A percentile compares a stretch with the other conserved stretches of the same genome.
Evolutionary conservation across 2,888 invertebrate species (phyloP).

Genomic region (Heliconius sara): DNA sequence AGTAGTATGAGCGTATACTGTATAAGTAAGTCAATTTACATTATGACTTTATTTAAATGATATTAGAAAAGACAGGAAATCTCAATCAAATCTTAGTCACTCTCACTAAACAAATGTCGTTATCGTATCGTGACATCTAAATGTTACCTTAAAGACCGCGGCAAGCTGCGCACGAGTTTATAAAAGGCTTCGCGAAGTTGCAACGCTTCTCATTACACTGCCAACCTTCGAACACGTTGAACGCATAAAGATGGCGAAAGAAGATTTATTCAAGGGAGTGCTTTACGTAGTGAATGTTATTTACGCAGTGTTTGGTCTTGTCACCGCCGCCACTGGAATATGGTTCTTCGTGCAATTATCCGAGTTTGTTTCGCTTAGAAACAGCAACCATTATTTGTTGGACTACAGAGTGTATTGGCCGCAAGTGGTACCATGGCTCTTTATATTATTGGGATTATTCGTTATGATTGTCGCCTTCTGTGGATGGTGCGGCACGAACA

Average conservation of each 20-base stretch:
- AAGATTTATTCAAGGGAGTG: slow-evolving; percentile 72
- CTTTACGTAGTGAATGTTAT: slow-evolving; percentile 75
- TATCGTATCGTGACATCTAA: slow-evolving; percentile 48
- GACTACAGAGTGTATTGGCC: slow-evolving; percentile 81
- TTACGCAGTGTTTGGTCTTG: slow-evolving; percentile 75
- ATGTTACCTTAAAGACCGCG: slow-evolving; percentile 55
- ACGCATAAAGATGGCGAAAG: slow-evolving; percentile 71
- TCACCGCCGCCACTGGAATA: slow-evolving; percentile 75
- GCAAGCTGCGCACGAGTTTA: slow-evolving; percentile 62
- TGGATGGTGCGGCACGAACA: slow-evolving; percentile 75
- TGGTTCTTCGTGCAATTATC: slow-evolving; percentile 80
- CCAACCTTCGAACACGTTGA: slow-evolving; percentile 63
- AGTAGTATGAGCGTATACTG: neutral
- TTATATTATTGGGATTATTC: slow-evolving; percentile 72
- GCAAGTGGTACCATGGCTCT: slow-evolving; percentile 80
- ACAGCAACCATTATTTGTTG: slow-evolving; percentile 76
- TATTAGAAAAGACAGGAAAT: slow-evolving; percentile 30
- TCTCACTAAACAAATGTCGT: slow-evolving; percentile 38
- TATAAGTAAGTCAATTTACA: slow-evolving; percentile 1
- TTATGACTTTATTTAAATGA: neutral
- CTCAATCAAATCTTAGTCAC: slow-evolving; percentile 36
- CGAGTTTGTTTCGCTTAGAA: slow-evolving; percentile 74
- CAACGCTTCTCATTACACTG: slow-evolving; percentile 72
- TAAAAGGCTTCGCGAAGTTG: slow-evolving; percentile 70
- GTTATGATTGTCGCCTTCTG: slow-evolving; percentile 76